Evolutionary conservation across 1,140 invertebrate species (phyloP), one percentile per base, ranked within the genome.

Genomic region (Chironomus striatipennis): DNA sequence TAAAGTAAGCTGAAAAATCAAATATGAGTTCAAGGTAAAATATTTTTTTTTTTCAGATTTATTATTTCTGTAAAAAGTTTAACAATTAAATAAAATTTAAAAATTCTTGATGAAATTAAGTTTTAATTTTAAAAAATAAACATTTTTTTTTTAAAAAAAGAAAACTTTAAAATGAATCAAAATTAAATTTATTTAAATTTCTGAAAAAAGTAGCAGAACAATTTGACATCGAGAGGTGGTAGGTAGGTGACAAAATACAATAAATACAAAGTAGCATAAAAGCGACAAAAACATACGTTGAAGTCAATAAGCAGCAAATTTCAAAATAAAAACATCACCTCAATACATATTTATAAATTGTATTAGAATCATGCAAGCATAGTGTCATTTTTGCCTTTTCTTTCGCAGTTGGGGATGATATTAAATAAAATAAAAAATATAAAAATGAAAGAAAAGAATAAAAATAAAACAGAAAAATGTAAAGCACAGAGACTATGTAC

Each of bases 301-400:
- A 57, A n/a, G 47, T 57, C 47, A 57, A 57, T 57, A 57, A 57
- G 47, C 5, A 57, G 4, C 12, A 57, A 57, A 57, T 57, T n/a
- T 15, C 47, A 57, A 57, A 34, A 34, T 34, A 34, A 34, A 34
- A 34, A 57, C n/a, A 57, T 57, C 47, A 57, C 47, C 47, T 57
- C 47, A 57, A 57, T 57, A 57, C 47, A 57, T 57, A 12, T 57
- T 57, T 57, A 57, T 57, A 57, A 57, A 57, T 57, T 57, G 12
- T 57, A 57, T 57, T 57, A 57, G 47, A 57, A n/a, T 57, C 47
- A 57, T 57, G 47, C 24, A 57, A 57, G 12, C 47, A 57, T 57
- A n/a, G 12, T 57, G 47, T 57, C 47, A 57, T n/a, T 57, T 57
- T 57, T 57, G 47, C 47, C 47, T 57, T 12, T 57, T 57, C n/a